Percentiles rank a stretch among this genome's conserved stretches.
Evolutionary conservation across 2,888 invertebrate genomes (phyloP).

Genomic region (Mesorhabditis belari): DNA sequence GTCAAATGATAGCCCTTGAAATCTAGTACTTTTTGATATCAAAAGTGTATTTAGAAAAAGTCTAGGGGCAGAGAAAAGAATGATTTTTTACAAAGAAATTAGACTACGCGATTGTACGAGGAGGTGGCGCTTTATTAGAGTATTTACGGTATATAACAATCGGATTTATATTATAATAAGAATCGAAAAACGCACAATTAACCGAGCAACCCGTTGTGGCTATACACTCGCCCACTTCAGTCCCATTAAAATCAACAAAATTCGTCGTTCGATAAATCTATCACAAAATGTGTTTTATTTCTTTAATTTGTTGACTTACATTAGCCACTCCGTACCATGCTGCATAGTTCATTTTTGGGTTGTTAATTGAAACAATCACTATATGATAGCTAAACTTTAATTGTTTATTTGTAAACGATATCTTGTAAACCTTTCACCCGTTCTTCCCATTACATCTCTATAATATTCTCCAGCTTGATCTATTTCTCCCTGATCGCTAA

Average conservation of each 20-base stretch:
- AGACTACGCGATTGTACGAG: no score
- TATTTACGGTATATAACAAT: no score
- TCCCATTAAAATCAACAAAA: neutral
- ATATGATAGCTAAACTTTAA: neutral
- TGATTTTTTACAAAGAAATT: no score
- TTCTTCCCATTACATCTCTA: neutral
- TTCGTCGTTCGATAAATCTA: neutral
- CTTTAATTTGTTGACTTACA: neutral
- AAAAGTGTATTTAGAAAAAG: no score
- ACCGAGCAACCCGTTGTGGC: neutral
- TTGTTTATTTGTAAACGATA: neutral
- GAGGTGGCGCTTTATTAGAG: no score
- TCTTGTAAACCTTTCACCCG: neutral
- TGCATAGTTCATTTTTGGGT: neutral
- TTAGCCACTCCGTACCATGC: neutral
- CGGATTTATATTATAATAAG: no score
- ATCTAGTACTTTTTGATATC: no score
- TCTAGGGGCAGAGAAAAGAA: no score
- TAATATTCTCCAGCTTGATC: neutral
- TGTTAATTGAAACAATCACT: neutral
- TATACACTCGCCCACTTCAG: neutral
- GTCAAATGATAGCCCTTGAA: no score
- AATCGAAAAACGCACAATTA: neutral
- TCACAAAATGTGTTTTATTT: neutral
- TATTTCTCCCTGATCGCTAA: neutral